Evolutionary conservation across 2,888 invertebrate species (phyloP).

Genomic region (Archips crataeganus): DNA sequence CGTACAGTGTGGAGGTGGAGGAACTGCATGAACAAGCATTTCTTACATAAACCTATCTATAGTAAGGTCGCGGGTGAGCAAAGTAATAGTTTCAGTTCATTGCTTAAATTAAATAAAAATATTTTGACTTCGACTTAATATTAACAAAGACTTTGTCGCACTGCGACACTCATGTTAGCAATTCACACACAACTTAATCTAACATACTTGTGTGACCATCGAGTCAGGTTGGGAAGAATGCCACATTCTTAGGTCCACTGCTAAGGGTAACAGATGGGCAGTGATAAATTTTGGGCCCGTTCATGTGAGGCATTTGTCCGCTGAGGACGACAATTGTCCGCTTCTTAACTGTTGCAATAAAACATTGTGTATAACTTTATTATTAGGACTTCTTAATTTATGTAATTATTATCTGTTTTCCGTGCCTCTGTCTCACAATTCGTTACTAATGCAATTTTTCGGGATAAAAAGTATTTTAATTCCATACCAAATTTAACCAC

Average conservation of each 20-base stretch:
- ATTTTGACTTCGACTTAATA: too few relatives aligned
- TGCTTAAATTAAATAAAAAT: not conserved
- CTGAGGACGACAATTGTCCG: slow-evolving; percentile 59
- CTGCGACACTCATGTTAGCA: slow-evolving; percentile 24
- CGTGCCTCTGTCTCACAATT: not conserved
- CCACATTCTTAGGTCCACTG: slow-evolving; percentile 62
- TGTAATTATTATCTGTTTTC: not conserved
- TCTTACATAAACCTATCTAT: too few relatives aligned
- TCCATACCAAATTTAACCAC: too few relatives aligned
- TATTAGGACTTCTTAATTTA: slow-evolving; percentile 25
- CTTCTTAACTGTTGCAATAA: slow-evolving; percentile 54
- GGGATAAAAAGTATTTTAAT: too few relatives aligned
- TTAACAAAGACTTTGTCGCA: slow-evolving; percentile 1
- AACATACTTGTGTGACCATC: slow-evolving; percentile 39
- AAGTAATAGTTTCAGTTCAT: not conserved
- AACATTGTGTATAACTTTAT: slow-evolving; percentile 30
- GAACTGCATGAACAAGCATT: too few relatives aligned
- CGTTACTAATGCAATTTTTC: too few relatives aligned
- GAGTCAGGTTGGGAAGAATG: slow-evolving; percentile 45
- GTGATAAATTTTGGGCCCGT: slow-evolving; percentile 69
- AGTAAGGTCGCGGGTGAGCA: too few relatives aligned
- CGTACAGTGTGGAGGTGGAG: too few relatives aligned
- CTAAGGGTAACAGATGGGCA: slow-evolving; percentile 65
- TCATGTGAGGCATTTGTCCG: slow-evolving; percentile 73
- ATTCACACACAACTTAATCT: slow-evolving; percentile 36